Evolutionary conservation across 2,888 invertebrate genomes (phyloP), one percentile per base, ranked within the genome.

Genomic region (Melanchra persicariae): DNA sequence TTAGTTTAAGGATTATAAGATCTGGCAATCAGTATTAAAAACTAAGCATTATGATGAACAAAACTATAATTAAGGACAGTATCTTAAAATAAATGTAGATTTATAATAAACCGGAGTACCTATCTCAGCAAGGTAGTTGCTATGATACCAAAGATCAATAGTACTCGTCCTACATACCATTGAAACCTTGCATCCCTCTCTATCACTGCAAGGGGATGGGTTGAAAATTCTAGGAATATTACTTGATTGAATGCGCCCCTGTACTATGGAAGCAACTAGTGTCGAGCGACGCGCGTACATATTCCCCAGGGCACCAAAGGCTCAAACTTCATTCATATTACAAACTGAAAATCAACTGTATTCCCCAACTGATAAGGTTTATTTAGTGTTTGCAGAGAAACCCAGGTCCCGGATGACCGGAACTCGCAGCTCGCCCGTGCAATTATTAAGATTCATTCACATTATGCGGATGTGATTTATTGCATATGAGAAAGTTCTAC

Each of bases 181-280:
- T 24, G 19, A 45, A 55, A 34, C 1, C 5, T 59, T 67, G 59
- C 75, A 82, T 78, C 82, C 26, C 79, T 54, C 37, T 82, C 76
- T 59, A 61, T 58, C 55, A 59, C 6, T 51, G 26, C 43, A 51
- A 51, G 12, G 66, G 55, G 45, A 17, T 47, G 82, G 57, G 77
- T 24, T 43, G 24, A 61, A 71, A 73, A 43, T 77, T 77, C 83
- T 40, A 45, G 64, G 74, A 67, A 82, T 54, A 51, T 57, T 22
- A 17, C n/a, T 40, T 52, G 22, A 70, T 70, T 34, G 24, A 84
- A 43, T 81, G 51, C 85, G 49, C 49, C 80, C 68, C 83, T 85
- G 80, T 80, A 84, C 73, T 70, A 62, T 19, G 57, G 71, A 84
- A 78, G 73, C 83, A 84, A 84, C 83, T 80, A 62, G 83, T 80